phyloP scores from a whole-genome alignment of 2,888 invertebrate species.

The Standfussiana lucernea region DNA sequence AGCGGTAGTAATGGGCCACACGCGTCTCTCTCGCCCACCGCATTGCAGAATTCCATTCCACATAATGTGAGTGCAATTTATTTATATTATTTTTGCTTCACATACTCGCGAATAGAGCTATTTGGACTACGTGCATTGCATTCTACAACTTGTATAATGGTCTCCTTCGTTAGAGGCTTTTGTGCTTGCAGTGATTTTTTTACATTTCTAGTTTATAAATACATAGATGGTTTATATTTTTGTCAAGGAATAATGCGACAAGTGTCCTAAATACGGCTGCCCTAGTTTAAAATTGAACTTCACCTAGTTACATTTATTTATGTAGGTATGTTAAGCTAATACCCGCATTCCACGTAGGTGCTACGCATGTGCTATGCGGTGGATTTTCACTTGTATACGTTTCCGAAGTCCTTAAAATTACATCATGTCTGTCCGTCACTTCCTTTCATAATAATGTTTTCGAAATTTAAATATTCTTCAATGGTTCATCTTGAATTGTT shows the following conservation, averaged over 20 bases:
- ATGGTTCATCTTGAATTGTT: neutral
- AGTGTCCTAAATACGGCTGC: conserved; percentile 28
- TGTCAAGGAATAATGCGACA: conserved; percentile 13
- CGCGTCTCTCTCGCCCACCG: conserved; percentile 89
- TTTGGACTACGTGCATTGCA: conserved; percentile 43
- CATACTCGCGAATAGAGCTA: conserved; percentile 57
- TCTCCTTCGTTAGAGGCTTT: conserved; percentile 40
- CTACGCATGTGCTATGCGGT: conserved; percentile 3
- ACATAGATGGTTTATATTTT: neutral
- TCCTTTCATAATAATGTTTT: conserved; percentile 3
- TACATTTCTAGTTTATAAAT: neutral
- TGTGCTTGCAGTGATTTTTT: conserved; percentile 24
- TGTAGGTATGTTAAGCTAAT: conserved; percentile 20
- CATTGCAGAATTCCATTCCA: conserved; percentile 87
- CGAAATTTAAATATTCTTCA: neutral
- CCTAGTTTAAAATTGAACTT: conserved; percentile 57
- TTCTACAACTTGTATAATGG: conserved; percentile 42
- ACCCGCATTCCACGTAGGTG: conserved; percentile 34
- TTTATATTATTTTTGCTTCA: conserved; percentile 59
- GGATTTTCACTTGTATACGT: neutral
- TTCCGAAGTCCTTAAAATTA: conserved; percentile 8
- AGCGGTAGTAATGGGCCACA: conserved; percentile 88
- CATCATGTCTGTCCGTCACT: neutral
- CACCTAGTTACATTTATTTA: conserved; percentile 50
- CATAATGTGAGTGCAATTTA: conserved; percentile 84